Conservation (phyloP, 2,888 invertebrate genomes). For the Globia sparganii region DNA sequence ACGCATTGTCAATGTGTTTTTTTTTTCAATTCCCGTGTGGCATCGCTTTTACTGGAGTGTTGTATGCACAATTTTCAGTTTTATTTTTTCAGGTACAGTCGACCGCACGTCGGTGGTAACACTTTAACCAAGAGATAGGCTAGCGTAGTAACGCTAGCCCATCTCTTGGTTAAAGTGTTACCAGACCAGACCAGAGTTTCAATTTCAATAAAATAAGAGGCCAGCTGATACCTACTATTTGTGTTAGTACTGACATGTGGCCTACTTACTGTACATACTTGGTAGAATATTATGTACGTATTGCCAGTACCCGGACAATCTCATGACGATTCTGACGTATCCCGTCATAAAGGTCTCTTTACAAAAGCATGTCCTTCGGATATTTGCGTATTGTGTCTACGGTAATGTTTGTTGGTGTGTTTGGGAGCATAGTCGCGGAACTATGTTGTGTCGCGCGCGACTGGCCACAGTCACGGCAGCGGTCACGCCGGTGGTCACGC, state of each 20-base stretch:
- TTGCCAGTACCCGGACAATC: background rate
- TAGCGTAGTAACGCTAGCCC: too few species aligned
- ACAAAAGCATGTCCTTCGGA: slow-evolving; percentile 63
- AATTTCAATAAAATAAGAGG: too few species aligned
- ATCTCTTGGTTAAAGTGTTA: too few species aligned
- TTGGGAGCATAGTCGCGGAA: slow-evolving; percentile 70
- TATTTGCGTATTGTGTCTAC: slow-evolving; percentile 65
- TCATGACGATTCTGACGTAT: slow-evolving; percentile 8
- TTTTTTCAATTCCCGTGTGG: too few species aligned
- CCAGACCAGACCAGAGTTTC: too few species aligned
- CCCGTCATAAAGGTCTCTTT: slow-evolving; percentile 23
- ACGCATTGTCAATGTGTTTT: too few species aligned
- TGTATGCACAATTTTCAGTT: too few species aligned
- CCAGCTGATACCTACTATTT: too few species aligned
- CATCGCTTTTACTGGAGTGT: too few species aligned
- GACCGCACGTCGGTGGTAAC: too few species aligned
- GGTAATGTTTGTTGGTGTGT: slow-evolving; percentile 59
- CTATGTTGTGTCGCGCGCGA: slow-evolving; percentile 80
- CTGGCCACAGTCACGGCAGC: slow-evolving; percentile 72
- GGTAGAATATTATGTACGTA: background rate
- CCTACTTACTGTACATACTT: background rate
- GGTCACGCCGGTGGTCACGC: slow-evolving; percentile 83
- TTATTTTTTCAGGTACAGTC: too few species aligned
- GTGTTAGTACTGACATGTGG: background rate
- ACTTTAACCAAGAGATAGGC: too few species aligned